A percentile compares a stretch with the other conserved stretches of the same genome.
Evolutionary conservation across 2,888 invertebrate genomes (phyloP).

Genomic region (Agrilus mali): DNA sequence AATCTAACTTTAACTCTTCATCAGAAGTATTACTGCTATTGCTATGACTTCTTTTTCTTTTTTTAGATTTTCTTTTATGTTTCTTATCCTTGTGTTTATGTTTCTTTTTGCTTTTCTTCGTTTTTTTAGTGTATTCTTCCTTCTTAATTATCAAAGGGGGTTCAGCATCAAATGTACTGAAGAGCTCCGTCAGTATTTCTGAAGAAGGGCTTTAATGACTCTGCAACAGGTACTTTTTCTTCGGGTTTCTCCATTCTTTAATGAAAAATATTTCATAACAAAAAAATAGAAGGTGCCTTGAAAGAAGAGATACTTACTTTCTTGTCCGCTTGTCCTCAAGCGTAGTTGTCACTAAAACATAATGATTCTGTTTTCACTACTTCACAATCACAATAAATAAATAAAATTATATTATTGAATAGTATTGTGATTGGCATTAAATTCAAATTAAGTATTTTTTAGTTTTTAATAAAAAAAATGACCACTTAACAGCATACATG

Average conservation of each 20-base stretch:
- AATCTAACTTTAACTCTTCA: slow-evolving; percentile 23
- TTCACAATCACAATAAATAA: no score
- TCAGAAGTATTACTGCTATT: slow-evolving; percentile 23
- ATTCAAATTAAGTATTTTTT: no score
- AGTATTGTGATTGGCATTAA: no score
- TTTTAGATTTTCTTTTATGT: slow-evolving; percentile 35
- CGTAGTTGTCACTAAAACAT: no score
- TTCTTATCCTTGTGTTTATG: slow-evolving; percentile 46
- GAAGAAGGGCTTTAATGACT: slow-evolving; percentile 48
- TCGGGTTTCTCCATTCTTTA: background rate
- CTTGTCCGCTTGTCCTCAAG: no score
- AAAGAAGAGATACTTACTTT: background rate
- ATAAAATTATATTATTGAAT: no score
- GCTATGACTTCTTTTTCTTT: slow-evolving; percentile 28
- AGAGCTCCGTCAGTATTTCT: slow-evolving; percentile 73
- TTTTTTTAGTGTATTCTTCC: slow-evolving; percentile 30
- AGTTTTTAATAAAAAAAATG: no score
- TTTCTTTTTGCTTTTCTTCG: slow-evolving; percentile 45
- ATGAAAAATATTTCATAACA: background rate
- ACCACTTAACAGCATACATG: no score
- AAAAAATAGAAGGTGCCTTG: background rate
- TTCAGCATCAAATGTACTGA: slow-evolving; percentile 63
- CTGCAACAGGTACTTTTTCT: no score
- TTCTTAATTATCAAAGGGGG: slow-evolving; percentile 41
- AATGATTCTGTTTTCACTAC: no score